Percentiles rank a stretch among this genome's conserved stretches.
These are phyloP conservation scores for Chinchilla lanigera DNA, from an alignment of 2,113 vertebrate species.

Conservation along the genomic window DNA sequence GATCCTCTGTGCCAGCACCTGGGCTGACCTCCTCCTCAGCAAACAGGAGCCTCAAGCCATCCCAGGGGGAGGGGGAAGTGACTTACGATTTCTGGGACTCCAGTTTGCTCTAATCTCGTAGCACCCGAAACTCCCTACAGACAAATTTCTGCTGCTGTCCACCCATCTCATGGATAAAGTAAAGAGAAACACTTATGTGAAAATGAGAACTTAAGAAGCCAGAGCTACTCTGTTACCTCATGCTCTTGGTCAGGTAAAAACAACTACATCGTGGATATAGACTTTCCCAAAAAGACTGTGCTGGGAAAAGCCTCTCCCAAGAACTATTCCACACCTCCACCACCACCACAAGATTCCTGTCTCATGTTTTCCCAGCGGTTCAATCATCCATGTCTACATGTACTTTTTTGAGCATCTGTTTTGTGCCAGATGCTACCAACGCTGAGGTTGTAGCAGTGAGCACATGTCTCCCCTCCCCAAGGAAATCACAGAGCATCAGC, in stretches of 20 bases:
- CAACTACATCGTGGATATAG: not conserved
- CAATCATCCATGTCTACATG: not conserved
- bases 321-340: not conserved
- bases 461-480: not conserved
- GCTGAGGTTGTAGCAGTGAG: not conserved
- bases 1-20: not conserved
- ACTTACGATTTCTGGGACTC: not conserved
- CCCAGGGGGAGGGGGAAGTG: not conserved
- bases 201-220: not conserved
- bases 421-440: not conserved
- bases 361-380: no score
- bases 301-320: not conserved
- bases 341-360: not conserved
- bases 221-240: not conserved
- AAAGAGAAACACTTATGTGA: not conserved
- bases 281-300: not conserved
- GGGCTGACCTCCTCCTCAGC: not conserved
- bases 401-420: not conserved
- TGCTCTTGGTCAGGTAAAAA: not conserved
- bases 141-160: not conserved
- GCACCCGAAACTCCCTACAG: not conserved
- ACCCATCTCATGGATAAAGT: not conserved
- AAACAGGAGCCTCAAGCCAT: not conserved
- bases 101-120: not conserved
- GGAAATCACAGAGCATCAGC: not conserved